Percentiles rank a stretch among this genome's conserved stretches.
Evolutionary conservation across 1,140 invertebrate species (phyloP).

Genomic region (Zaprionus vittiger): DNA sequence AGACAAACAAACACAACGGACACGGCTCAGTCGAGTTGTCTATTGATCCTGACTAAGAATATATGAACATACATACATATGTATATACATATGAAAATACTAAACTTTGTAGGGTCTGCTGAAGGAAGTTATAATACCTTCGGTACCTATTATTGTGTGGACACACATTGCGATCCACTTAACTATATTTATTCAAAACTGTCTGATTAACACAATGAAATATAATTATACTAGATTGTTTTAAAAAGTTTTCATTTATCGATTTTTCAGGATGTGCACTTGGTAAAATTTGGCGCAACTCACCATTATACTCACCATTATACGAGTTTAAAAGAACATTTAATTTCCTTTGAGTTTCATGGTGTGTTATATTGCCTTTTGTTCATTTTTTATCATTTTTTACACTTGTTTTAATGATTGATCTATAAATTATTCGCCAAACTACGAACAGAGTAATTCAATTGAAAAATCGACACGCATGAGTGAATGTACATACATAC

Average conservation of each 20-base stretch:
- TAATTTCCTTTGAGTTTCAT: background rate
- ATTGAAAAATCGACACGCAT: background rate
- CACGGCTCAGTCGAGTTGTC: no score
- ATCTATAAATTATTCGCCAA: background rate
- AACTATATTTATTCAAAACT: background rate
- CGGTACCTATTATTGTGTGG: background rate
- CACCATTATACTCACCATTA: background rate
- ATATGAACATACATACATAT: no score
- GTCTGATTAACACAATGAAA: background rate
- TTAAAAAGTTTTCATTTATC: background rate
- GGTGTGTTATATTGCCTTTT: background rate
- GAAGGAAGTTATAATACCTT: background rate
- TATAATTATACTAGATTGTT: background rate
- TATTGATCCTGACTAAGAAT: no score
- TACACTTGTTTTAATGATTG: background rate
- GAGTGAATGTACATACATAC: background rate
- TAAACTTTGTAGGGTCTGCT: no score
- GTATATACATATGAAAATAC: no score
- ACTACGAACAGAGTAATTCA: background rate
- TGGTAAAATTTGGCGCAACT: background rate
- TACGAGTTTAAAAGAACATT: background rate
- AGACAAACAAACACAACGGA: no score
- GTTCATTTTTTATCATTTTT: background rate
- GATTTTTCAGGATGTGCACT: background rate
- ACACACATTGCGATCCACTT: background rate